Base-by-base conservation (phyloP, 1,140 invertebrate genomes). In the Plectrocnemia conspersa region DNA sequence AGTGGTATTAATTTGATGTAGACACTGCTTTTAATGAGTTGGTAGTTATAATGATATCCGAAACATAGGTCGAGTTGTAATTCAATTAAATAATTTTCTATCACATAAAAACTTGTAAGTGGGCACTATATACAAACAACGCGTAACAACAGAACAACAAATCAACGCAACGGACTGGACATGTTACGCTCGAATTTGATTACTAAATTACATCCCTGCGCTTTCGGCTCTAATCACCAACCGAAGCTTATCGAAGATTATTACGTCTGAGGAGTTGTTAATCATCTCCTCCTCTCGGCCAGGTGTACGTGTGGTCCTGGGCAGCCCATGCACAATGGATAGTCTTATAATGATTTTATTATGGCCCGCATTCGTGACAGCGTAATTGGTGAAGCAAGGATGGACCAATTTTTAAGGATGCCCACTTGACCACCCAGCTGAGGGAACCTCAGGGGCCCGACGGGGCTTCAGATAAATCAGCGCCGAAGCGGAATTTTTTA, bases 301-400 rank as follows among this genome's bases (percentile, higher is more conserved):
- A 52, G 53, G 54, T 55, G 41, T 45, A 56, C 49, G 58, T 60
- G 58, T 60, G 58, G 58, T 60, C 58, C 54, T 32, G 18, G 25
- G 18, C 33, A 29, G 44, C 46, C 42, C 38, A 23, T 23, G 21
- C 18, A 50, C 55, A 57, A 57, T 45, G 42, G 54, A 50, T 33
- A 21, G 46, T 18, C 48, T 44, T 24, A 44, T 60, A 60, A 60
- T 56, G 58, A 60, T 60, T 60, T 60, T 60, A 60, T 60, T 60
- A 60, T 23, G 44, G 58, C 38, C 52, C 52, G 58, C 54, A 55
- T 44, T 59, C 58, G 58, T 60, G 58, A 60, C 58, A 60, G 54
- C 42, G 54, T 60, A 60, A 60, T 60, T 60, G 58, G 54, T 60
- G 40, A 22, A 41, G 32, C 49, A 47, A 53, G 46, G 32, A 36